A percentile compares a stretch with the other conserved stretches of the same genome.
Evolutionary conservation across 1,140 invertebrate species (phyloP).

Genomic region (Drosophila rhopaloa): DNA sequence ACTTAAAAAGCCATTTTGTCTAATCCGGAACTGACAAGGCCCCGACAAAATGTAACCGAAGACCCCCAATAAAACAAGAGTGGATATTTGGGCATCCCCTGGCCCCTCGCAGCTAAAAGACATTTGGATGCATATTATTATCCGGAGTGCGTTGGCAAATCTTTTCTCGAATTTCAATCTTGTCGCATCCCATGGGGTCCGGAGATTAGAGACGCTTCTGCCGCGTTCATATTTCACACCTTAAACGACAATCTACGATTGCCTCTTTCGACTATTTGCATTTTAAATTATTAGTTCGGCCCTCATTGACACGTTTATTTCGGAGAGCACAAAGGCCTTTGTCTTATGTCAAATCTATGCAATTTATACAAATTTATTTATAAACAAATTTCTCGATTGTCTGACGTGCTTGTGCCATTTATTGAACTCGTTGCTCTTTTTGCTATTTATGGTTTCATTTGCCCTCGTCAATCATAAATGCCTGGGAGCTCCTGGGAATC

Average conservation of each 20-base stretch:
- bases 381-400: slow-evolving; percentile 73
- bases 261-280: slow-evolving; percentile 71
- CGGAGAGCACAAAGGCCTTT: slow-evolving; percentile 63
- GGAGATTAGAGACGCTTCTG: slow-evolving; percentile 24
- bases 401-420: slow-evolving; percentile 48
- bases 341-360: slow-evolving; percentile 57
- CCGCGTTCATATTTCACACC: slow-evolving; percentile 77
- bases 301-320: slow-evolving; percentile 81
- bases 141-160: slow-evolving; percentile 71
- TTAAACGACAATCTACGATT: slow-evolving; percentile 66
- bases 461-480: slow-evolving; percentile 65
- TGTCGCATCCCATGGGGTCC: slow-evolving; percentile 9
- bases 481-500: slow-evolving; percentile 26
- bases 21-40: slow-evolving; percentile 62
- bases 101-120: slow-evolving; percentile 7
- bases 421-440: slow-evolving; percentile 52
- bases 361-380: slow-evolving; percentile 62
- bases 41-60: slow-evolving; percentile 37
- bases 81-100: slow-evolving; percentile 34
- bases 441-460: slow-evolving; percentile 69
- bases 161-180: slow-evolving; percentile 29
- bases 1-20: slow-evolving; percentile 75
- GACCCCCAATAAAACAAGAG: slow-evolving; percentile 28
- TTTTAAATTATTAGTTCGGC: slow-evolving; percentile 72
- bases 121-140: slow-evolving; percentile 61